These are phyloP conservation scores for Stratiomys singularior DNA, from an alignment of 2,888 invertebrate genomes.

Conservation along the genomic window DNA sequence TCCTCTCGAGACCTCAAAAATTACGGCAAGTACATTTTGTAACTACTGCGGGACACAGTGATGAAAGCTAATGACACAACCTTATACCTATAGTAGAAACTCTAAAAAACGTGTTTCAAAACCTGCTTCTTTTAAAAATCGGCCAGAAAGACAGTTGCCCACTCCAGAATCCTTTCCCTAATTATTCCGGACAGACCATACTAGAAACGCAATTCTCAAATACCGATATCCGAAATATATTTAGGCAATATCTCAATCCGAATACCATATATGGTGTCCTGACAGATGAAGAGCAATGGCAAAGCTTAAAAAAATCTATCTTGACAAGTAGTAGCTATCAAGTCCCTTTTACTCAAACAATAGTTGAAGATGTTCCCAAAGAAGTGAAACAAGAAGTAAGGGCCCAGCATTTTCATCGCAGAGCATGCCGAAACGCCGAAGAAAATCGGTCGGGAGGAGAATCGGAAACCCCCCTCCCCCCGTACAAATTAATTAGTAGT, in stretches of 20 bases:
- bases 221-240: not conserved
- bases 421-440: too few species aligned
- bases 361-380: slow-evolving; percentile 8
- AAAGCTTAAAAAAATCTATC: not conserved
- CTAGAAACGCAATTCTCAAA: not conserved
- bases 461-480: too few species aligned
- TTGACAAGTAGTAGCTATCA: not conserved
- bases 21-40: not conserved
- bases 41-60: slow-evolving; percentile 41
- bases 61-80: slow-evolving; percentile 44
- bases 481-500: too few species aligned
- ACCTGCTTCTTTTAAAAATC: too few species aligned
- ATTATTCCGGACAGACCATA: slow-evolving; percentile 9
- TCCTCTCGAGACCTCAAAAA: slow-evolving; percentile 19
- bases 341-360: slow-evolving; percentile 34
- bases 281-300: slow-evolving; percentile 38
- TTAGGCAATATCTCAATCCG: slow-evolving; percentile 16
- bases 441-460: too few species aligned
- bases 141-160: slow-evolving; percentile 18
- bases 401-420: too few species aligned
- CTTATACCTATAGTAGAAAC: slow-evolving; percentile 18
- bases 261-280: slow-evolving; percentile 44
- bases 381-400: slow-evolving; percentile 18
- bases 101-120: too few species aligned
- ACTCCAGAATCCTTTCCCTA: not conserved